Conservation (phyloP, 2,113 vertebrate genomes). For the Thamnaconus septentrionalis region DNA sequence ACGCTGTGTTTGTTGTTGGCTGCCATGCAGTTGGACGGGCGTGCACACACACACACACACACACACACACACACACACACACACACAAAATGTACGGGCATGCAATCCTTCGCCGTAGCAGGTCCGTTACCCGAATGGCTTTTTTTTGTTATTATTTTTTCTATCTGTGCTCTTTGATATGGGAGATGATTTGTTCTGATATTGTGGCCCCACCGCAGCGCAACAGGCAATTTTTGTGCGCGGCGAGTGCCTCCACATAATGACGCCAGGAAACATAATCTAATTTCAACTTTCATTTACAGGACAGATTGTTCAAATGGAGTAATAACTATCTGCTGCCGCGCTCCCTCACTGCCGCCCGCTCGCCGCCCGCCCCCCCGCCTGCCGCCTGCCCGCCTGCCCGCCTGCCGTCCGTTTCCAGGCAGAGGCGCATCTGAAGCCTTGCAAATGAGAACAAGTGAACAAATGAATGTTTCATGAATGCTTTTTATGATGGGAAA, state of each 20-base stretch:
- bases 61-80: too few relatives aligned
- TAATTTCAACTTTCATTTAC: conserved; percentile 67
- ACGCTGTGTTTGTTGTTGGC: conserved; percentile 14
- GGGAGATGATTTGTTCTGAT: conserved; percentile 42
- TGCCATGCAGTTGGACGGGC: conserved; percentile 1
- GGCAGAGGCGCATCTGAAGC: conserved; percentile 52
- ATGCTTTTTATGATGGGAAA: conserved; percentile 69
- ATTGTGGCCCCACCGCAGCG: conserved; percentile 16
- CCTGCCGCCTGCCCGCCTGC: conserved; percentile 19
- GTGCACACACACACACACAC: neutral
- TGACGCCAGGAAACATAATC: conserved; percentile 50
- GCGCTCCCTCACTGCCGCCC: conserved; percentile 7
- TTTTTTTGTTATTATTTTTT: neutral
- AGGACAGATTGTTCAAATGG: conserved; percentile 55
- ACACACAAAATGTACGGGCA: too few relatives aligned
- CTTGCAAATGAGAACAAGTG: conserved; percentile 69
- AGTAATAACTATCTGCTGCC: conserved; percentile 42
- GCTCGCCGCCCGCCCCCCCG: conserved; percentile 6
- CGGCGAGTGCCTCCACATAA: conserved; percentile 32
- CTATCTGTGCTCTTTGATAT: conserved; percentile 28
- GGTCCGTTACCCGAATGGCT: conserved; percentile 31
- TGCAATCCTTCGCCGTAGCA: conserved; percentile 8
- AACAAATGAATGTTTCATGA: conserved; percentile 77
- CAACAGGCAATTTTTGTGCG: conserved; percentile 38
- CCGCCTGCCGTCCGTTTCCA: conserved; percentile 22